A percentile compares a stretch with the other conserved stretches of the same genome.
phyloP scores from a whole-genome alignment of 2,797 vertebrate species.

The Gobionotothen gibberifrons region DNA sequence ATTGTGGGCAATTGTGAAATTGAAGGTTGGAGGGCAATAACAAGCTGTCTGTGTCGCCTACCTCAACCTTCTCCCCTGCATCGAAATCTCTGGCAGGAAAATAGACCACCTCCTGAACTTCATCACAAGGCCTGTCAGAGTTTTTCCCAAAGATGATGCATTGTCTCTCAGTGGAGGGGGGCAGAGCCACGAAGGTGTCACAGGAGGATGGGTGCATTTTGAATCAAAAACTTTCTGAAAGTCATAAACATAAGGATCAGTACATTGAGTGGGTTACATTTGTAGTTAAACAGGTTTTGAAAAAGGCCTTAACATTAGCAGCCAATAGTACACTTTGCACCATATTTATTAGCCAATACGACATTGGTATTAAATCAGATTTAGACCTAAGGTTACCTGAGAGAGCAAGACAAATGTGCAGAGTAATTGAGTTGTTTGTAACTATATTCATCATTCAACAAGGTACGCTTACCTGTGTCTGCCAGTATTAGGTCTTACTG shows the following conservation, averaged over 20 bases:
- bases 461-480: not conserved
- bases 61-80: conserved; percentile 86
- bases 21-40: conserved; percentile 10
- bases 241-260: not conserved
- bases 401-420: not conserved
- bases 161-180: conserved; percentile 86
- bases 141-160: conserved; percentile 95
- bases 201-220: conserved; percentile 87
- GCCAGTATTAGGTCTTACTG: not conserved
- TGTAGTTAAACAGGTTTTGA: not conserved
- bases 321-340: not conserved
- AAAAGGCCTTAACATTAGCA: not conserved
- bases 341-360: not conserved
- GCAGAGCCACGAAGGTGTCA: conserved; percentile 95
- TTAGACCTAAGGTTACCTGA: not conserved
- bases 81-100: conserved; percentile 83
- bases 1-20: conserved; percentile 10
- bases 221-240: not conserved
- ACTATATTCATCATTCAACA: not conserved
- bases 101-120: conserved; percentile 94
- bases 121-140: conserved; percentile 93
- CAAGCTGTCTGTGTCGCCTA: conserved; percentile 59
- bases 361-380: not conserved
- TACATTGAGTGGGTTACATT: not conserved
- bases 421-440: too few relatives aligned